Percentiles rank a stretch among this genome's conserved stretches.
phyloP scores from a whole-genome alignment of 2,888 invertebrate genomes.

The Gandaritis pyraliata region DNA sequence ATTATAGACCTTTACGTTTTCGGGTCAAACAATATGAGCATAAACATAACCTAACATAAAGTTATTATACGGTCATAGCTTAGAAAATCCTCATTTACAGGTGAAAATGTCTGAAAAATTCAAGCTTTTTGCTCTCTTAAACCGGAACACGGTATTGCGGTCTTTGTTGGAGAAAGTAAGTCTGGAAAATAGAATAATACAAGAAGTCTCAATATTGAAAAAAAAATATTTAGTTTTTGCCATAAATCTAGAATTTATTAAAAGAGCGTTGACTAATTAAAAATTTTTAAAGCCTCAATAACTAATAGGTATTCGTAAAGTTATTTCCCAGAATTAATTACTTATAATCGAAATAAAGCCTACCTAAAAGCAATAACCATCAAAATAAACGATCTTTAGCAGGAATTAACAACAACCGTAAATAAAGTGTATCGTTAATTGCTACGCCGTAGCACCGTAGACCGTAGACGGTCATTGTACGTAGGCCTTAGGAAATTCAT shows the following conservation, averaged over 20 bases:
- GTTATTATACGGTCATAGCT: neutral
- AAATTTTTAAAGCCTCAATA: neutral
- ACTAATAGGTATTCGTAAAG: neutral
- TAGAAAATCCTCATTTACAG: neutral
- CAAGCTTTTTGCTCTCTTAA: neutral
- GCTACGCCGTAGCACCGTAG: constrained; percentile 54
- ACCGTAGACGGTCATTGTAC: constrained; percentile 50
- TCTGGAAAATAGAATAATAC: too few species aligned
- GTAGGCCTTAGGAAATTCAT: constrained; percentile 5
- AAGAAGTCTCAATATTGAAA: too few species aligned
- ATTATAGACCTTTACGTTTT: too few species aligned
- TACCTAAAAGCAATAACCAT: constrained; percentile 24
- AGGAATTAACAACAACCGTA: constrained; percentile 43
- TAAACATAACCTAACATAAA: too few species aligned
- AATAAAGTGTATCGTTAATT: constrained; percentile 66
- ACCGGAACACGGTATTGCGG: constrained; percentile 1
- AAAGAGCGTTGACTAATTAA: too few species aligned
- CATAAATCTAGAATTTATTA: too few species aligned
- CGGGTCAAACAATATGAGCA: too few species aligned
- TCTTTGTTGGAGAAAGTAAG: neutral
- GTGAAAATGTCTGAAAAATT: neutral
- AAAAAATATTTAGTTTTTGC: too few species aligned
- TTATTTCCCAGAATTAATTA: neutral
- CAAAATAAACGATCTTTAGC: constrained; percentile 35
- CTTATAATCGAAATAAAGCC: neutral